Evolutionary conservation across 2,113 vertebrate genomes (phyloP), one percentile per base, ranked within the genome.

Genomic region (Rhabdomys dilectus): DNA sequence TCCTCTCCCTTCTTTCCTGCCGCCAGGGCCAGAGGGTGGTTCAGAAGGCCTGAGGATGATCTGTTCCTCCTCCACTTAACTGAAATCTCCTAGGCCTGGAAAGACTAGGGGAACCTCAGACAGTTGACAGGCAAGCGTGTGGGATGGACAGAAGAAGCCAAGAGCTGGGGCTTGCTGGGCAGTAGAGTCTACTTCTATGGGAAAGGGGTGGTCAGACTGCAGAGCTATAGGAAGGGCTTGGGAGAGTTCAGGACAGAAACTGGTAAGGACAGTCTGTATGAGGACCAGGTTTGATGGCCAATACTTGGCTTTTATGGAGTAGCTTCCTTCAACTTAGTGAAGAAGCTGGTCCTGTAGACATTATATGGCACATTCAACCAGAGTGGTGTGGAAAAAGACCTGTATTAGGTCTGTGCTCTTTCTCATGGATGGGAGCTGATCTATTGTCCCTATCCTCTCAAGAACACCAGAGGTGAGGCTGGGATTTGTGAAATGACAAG

Each of bases 291-390:
- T 56, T 31, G 17, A 31, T 2, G 0, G 8, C 8, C 31, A 15
- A 13, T 19, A 31, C 21, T 42, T 21, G 34, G 45, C 10, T 81
- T 39, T 45, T 16, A 11, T 0, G 6, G 12, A 56, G 51, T 8
- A 0, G 0, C 3, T 29, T 22, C 56, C 68, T 70, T 36, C 51
- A 45, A n/a, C 21, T 16, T 0, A 0, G 13, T 0, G 0, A 93
- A 78, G 56, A 21, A 80, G 45, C 24, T 31, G 34, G 24, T n/a
- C 26, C 26, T 68, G 5, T 1, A 36, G 42, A 5, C 4, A 3
- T 16, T 24, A 34, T 24, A 34, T 10, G 36, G 8, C 26, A 21
- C 7, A 11, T 36, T 91, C n/a, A 53, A 3, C 36, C 2, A 2
- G 21, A 11, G 0, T 13, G 13, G 17, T 39, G 1, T 34, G 0